Evolutionary conservation across 2,888 invertebrate genomes (phyloP), one percentile per base, ranked within the genome.

Genomic region (Apeira syringaria): DNA sequence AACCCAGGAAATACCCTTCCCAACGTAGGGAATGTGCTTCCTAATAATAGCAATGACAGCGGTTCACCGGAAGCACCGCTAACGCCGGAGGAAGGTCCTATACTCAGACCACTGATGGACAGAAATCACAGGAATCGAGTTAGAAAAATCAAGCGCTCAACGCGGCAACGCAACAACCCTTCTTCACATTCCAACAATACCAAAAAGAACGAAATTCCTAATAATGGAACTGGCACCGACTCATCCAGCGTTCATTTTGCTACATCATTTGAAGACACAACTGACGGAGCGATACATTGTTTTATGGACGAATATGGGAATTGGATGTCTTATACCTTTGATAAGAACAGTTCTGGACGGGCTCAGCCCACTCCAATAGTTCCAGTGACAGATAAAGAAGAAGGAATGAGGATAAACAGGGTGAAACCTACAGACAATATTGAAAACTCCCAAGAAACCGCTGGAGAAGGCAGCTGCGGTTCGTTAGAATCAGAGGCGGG

Each of bases 271-370:
- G 94, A 95, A 41, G 97, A 97, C 65, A 96, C 96, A 0, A 92
- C 91, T 1, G 95, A 96, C 61, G 96, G 96, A 6, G 95, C 96
- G 1, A 94, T 96, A 25, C 97, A 97, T 76, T 96, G 94, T 72
- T 96, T 96, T 65, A 93, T 94, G 74, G 97, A 97, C 64, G 96
- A 97, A 68, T 93, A 93, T 61, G 96, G 96, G 26, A 95, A 96
- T 63, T 97, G 96, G 95, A 92, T 96, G 82, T 95, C 96, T 0
- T 88, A 89, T 20, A 95, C 96, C 0, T 97, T 97, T 70, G 95
- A 96, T 61, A 95, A 96, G 61, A 94, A 94, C 58, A 93, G 94
- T 56, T 83, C 91, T 1, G 92, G 92, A 0, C 72, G 82, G 31
- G 73, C 80, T 0, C 90, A 91, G 45, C 77, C 80, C 1, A 87